Base-by-base conservation (phyloP, 2,888 invertebrate species). In the Apocheima hispidaria region DNA sequence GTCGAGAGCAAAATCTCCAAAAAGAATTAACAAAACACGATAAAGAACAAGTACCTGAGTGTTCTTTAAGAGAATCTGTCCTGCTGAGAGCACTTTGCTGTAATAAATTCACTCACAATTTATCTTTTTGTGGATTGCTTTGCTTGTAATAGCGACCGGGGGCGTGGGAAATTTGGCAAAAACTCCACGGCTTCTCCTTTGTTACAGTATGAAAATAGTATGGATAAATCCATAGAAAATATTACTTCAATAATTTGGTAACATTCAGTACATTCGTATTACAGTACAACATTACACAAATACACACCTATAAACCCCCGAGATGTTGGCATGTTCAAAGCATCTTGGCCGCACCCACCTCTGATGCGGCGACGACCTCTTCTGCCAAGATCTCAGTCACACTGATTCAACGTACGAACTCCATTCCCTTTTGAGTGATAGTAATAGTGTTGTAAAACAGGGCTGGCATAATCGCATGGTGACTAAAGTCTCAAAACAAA, bases 61-160 rank as follows among this genome's bases (percentile, higher is more conserved):
- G 72, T 84, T 86, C 78, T 81, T 81, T 74, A 80, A 81, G 81
- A 86, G 81, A 82, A 79, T 81, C 82, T 84, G 86, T 84, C 87
- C 84, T 85, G 86, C 84, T 85, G 86, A 82, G 87, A 87, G 84
- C 86, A 85, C 86, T 86, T 79, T 78, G 79, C 74, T 81, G 81
- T 82, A 82, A 83, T 86, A 86, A 86, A 86, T 86, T 86, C 73
- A 82, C 83, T 86, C 85, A 81, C 82, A 85, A 86, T 87, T 88
- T 87, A 86, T 87, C 84, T 87, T 86, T 86, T 85, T 84, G 87
- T 78, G 85, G 86, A 86, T 85, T 86, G 86, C 85, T 86, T 82
- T 86, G 82, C 78, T 79, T 68, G 75, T 79, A 77, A 77, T 77
- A 75, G 79, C 75, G 75, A 75, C 69, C 65, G 75, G 74, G n/a